Percentiles rank a stretch among this genome's conserved stretches.
Conservation (phyloP, 2,797 vertebrate genomes). For the Syngnathus acus region DNA sequence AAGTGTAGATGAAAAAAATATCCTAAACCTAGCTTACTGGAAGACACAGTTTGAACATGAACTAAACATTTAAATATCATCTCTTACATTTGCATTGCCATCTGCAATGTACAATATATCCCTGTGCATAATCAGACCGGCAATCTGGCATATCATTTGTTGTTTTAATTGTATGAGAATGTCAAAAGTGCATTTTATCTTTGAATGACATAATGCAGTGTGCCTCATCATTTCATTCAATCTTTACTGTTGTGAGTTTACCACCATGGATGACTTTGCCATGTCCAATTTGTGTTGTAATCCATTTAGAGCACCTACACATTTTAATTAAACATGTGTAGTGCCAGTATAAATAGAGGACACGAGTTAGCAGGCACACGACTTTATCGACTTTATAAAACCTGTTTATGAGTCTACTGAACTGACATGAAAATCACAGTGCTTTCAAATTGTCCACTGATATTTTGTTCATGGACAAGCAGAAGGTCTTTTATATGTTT, state of each 20-base stretch:
- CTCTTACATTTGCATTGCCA: neutral
- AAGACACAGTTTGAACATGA: neutral
- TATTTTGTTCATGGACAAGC: conserved; percentile 20
- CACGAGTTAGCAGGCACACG: conserved; percentile 44
- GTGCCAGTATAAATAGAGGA: conserved; percentile 30
- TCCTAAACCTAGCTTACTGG: too few species aligned
- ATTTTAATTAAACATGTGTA: conserved; percentile 7
- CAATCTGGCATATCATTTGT: neutral
- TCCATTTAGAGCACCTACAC: conserved; percentile 7
- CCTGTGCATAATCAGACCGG: neutral
- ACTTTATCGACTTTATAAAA: conserved; percentile 54
- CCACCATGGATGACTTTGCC: conserved; percentile 1
- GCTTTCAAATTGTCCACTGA: conserved; percentile 33
- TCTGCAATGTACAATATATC: neutral
- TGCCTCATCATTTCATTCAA: neutral
- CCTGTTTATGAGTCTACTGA: conserved; percentile 51
- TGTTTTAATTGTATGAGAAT: neutral
- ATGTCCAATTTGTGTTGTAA: neutral
- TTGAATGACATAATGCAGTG: neutral
- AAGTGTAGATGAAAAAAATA: too few species aligned
- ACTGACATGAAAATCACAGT: conserved; percentile 48
- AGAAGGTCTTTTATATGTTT: conserved; percentile 35
- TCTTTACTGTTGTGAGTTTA: neutral
- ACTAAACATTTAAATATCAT: neutral
- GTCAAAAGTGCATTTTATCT: neutral